Percentiles rank a stretch among this genome's conserved stretches.
These are phyloP conservation scores for Rousettus madagascariensis DNA, from an alignment of 2,797 vertebrate species.

Conservation along the genomic window DNA sequence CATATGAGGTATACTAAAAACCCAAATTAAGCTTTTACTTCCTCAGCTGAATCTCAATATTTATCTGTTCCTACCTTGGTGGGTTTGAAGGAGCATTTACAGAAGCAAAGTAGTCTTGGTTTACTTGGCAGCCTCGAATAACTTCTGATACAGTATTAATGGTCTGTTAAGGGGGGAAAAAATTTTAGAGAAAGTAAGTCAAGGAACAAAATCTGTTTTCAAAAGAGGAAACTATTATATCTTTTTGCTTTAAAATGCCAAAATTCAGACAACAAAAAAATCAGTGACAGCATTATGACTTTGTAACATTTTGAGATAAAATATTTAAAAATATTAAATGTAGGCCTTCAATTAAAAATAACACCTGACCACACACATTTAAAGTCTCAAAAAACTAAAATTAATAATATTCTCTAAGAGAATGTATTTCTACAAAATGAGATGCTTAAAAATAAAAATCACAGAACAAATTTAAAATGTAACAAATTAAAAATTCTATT, in stretches of 20 bases:
- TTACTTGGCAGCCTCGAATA: slow-evolving; percentile 96
- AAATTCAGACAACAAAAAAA: not conserved
- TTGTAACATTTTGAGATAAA: not conserved
- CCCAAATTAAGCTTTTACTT: not conserved
- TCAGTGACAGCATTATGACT: not conserved
- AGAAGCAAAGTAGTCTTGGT: slow-evolving; percentile 99
- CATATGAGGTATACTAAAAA: not conserved
- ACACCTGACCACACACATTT: not conserved
- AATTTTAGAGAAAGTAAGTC: slow-evolving; percentile 36
- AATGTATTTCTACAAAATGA: slow-evolving; percentile 3
- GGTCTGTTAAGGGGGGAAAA: slow-evolving; percentile 86
- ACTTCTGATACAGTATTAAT: slow-evolving; percentile 99
- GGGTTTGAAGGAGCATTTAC: slow-evolving; percentile 98
- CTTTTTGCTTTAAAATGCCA: slow-evolving; percentile 29
- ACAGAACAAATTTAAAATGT: slow-evolving; percentile 40
- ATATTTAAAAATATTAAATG: not conserved
- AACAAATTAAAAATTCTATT: slow-evolving; percentile 34
- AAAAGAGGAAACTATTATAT: slow-evolving; percentile 34
- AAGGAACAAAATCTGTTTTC: slow-evolving; percentile 40
- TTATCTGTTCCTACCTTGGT: slow-evolving; percentile 88
- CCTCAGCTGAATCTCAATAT: not conserved
- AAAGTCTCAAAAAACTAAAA: slow-evolving; percentile 9
- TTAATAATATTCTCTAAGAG: not conserved
- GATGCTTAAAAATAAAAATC: not conserved
- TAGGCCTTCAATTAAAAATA: not conserved